A percentile compares a stretch with the other conserved stretches of the same genome.
phyloP scores from a whole-genome alignment of 2,113 vertebrate genomes.

The Panurus biarmicus region DNA sequence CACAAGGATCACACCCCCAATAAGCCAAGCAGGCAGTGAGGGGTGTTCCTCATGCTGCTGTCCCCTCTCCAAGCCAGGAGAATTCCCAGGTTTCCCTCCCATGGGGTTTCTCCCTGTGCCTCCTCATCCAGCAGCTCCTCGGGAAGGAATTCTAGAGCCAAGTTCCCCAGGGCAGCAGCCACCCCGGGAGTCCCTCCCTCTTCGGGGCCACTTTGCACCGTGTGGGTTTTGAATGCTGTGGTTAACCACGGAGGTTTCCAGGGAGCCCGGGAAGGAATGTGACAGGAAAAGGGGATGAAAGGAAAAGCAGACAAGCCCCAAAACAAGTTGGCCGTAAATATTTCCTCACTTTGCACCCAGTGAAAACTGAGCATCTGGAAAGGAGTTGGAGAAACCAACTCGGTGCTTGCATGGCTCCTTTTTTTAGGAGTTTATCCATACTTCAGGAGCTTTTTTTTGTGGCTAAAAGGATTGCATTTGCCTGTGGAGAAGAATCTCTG shows the following conservation, averaged over 20 bases:
- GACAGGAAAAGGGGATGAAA: background rate
- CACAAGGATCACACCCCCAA: background rate
- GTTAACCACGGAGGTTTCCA: slow-evolving; percentile 19
- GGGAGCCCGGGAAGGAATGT: slow-evolving; percentile 1
- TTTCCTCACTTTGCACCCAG: background rate
- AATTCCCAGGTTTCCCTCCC: background rate
- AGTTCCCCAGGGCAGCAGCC: background rate
- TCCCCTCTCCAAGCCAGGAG: background rate
- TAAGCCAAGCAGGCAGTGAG: background rate
- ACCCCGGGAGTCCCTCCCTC: background rate
- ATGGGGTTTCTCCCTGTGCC: background rate
- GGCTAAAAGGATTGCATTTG: background rate
- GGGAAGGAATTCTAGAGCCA: background rate
- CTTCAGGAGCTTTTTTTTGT: background rate
- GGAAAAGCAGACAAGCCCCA: background rate
- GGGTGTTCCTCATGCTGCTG: background rate
- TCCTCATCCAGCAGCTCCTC: background rate
- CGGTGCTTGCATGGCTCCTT: background rate
- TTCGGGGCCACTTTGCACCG: background rate
- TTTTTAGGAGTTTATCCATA: background rate
- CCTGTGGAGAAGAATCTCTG: background rate
- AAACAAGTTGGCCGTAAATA: background rate
- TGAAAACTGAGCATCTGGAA: background rate
- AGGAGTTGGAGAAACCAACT: background rate
- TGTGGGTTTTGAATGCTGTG: background rate